Evolutionary conservation across 64 coral and sea anemone genomes (phyloP).

Genomic region (Stylophora pistillata): DNA sequence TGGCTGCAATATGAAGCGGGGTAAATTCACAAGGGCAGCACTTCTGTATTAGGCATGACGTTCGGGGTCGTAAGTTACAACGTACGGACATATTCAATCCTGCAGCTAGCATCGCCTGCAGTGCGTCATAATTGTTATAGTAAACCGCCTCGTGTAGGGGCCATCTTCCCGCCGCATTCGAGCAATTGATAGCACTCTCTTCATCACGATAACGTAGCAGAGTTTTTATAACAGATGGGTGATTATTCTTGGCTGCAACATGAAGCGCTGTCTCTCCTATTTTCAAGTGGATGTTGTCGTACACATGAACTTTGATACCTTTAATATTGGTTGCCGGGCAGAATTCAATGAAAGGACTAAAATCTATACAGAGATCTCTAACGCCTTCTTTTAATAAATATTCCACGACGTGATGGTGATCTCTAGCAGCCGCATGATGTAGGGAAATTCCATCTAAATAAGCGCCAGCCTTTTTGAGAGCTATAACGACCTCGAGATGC

Average conservation of each 20-base stretch:
- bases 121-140: conserved; percentile 14
- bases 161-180: conserved; percentile 7
- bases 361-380: conserved; percentile 30
- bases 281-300: not conserved
- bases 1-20: conserved; percentile 52
- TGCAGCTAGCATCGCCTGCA: not conserved
- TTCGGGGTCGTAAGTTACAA: not conserved
- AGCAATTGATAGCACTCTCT: conserved; percentile 20
- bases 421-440: conserved; percentile 31
- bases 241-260: not conserved
- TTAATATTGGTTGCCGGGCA: not conserved
- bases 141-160: conserved; percentile 43
- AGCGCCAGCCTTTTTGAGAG: conserved; percentile 34
- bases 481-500: conserved; percentile 11
- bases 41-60: not conserved
- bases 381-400: conserved; percentile 44
- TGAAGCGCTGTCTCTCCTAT: conserved; percentile 44
- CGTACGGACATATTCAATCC: not conserved
- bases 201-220: not conserved
- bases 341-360: not conserved
- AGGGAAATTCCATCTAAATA: conserved; percentile 16
- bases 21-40: conserved; percentile 28
- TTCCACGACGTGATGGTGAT: conserved; percentile 33
- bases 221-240: not conserved
- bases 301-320: not conserved